These are phyloP conservation scores for Nothocercus nigrocapillus DNA, from an alignment of 2,113 vertebrate genomes.

Conservation along the genomic window DNA sequence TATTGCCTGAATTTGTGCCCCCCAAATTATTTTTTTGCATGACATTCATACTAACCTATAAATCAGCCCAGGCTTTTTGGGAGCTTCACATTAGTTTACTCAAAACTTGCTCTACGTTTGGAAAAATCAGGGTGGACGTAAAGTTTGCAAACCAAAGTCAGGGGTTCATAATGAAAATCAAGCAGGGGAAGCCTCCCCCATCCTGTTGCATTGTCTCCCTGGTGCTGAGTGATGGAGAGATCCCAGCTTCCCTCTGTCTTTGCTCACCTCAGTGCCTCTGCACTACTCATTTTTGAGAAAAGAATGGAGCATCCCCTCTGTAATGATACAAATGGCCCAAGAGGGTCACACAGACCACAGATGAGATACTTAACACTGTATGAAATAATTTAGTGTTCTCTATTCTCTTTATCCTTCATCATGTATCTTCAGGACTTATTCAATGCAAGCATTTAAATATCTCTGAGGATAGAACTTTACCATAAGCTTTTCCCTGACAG, in stretches of 20 bases:
- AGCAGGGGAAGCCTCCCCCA: not conserved
- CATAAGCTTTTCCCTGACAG: not conserved
- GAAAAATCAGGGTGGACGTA: not conserved
- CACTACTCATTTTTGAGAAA: not conserved
- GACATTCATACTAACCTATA: not conserved
- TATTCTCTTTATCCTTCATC: not conserved
- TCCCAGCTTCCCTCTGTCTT: not conserved
- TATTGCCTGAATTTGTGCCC: not conserved
- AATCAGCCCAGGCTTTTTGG: not conserved
- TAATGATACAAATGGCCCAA: not conserved
- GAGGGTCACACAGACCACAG: not conserved
- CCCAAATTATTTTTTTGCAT: not conserved
- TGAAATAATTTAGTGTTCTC: not conserved
- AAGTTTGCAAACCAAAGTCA: not conserved
- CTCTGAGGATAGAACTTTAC: not conserved
- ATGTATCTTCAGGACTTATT: not conserved
- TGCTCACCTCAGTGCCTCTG: not conserved
- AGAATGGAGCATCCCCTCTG: not conserved
- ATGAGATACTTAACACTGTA: not conserved
- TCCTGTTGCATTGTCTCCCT: not conserved
- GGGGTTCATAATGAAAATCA: not conserved
- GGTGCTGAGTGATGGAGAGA: not conserved
- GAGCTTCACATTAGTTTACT: not conserved
- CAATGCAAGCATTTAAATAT: not conserved
- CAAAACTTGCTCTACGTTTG: not conserved